Base-by-base conservation (phyloP, 2,888 invertebrate species). In the Scaptomyza reducta region DNA sequence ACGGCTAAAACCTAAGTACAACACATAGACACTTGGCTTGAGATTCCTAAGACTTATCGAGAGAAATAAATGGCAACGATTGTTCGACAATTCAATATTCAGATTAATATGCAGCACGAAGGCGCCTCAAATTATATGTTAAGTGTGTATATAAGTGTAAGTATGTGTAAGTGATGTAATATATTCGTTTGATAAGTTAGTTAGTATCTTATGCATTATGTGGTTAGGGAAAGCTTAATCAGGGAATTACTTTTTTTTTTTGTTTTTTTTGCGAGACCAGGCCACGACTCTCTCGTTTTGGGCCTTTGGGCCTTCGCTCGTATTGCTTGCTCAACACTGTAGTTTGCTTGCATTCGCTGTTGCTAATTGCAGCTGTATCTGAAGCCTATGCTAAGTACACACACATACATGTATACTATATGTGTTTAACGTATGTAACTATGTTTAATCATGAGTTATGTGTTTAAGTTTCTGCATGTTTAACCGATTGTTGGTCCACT, bases 261-360 rank as follows among this genome's bases (percentile, higher is more conserved):
- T 10, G 9, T 44, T 60, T 42, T 40, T 53, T 49, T 51, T 47
- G 70, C 75, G 82, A 80, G 85, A 62, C 76, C 79, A 74, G 85
- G 82, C 82, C 79, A 60, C 50, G 70, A 60, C 76, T 63, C 63
- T 58, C 57, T 49, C 38, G 3, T 38, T 38, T 14, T 35, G 49
- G 57, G 57, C 79, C 60, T 81, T 69, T 54, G 77, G 74, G 77
- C 81, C 81, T 64, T 78, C 73, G 79, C 79, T 89, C 84, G 87
- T 90, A 90, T 90, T 90, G 91, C 91, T 90, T 91, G 87, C 87
- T 85, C 89, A 90, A 90, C 91, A 90, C 91, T 89, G 71, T 81
- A 51, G 61, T 42, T 70, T 59, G 45, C 54, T 68, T 64, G 64
- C 54, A 55, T 58, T 35, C 50, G 14, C 50, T 35, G 35, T 50